Evolutionary conservation across 2,888 invertebrate species (phyloP).

Genomic region (Xestia rhomboidea): DNA sequence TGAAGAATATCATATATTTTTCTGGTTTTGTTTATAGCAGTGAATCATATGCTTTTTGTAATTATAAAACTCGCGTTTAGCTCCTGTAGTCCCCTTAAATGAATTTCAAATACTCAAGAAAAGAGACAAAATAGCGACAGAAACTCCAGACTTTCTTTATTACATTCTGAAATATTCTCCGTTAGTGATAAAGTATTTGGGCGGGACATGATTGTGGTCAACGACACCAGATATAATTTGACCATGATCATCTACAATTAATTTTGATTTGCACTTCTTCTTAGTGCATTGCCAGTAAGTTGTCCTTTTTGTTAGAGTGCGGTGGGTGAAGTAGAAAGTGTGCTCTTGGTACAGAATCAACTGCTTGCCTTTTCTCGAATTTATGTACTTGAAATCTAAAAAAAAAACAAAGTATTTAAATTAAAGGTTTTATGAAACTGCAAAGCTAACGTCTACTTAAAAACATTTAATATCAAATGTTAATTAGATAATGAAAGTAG

Average conservation of each 20-base stretch:
- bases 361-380: slow-evolving; percentile 22
- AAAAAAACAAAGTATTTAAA: not conserved
- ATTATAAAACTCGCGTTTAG: too few species aligned
- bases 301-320: slow-evolving; percentile 1
- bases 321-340: slow-evolving; percentile 20
- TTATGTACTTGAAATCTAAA: slow-evolving; percentile 23
- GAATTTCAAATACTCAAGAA: not conserved
- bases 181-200: slow-evolving; percentile 26
- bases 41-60: too few species aligned
- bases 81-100: too few species aligned
- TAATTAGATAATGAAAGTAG: not conserved
- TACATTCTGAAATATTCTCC: slow-evolving; percentile 46
- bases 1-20: too few species aligned
- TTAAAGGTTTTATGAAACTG: not conserved
- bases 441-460: not conserved
- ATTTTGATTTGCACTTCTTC: slow-evolving; percentile 34
- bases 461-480: not conserved
- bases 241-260: slow-evolving; percentile 12
- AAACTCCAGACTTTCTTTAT: not conserved
- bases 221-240: not conserved
- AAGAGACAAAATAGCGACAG: not conserved
- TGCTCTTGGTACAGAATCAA: slow-evolving; percentile 23
- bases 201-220: slow-evolving; percentile 30
- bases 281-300: slow-evolving; percentile 25
- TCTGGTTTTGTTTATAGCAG: too few species aligned